Conservation (phyloP, 2,888 invertebrate genomes). For the Pherbina coryleti region DNA sequence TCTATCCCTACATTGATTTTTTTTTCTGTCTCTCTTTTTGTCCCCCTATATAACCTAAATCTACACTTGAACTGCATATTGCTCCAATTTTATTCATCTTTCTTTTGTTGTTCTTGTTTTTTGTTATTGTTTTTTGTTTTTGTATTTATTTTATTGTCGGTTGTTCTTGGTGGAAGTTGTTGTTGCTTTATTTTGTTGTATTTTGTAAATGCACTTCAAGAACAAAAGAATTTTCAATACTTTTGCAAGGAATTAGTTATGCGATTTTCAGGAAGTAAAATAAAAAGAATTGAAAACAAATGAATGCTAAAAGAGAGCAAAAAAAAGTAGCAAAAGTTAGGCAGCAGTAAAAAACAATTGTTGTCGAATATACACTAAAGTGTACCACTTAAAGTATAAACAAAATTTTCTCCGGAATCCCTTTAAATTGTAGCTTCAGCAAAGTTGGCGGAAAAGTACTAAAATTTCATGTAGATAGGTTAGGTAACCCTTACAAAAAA, state of each 20-base stretch:
- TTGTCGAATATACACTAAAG: neutral
- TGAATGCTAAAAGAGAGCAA: neutral
- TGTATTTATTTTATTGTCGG: neutral
- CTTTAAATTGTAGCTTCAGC: no score
- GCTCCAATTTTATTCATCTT: neutral
- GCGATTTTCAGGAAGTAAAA: neutral
- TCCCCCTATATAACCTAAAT: neutral
- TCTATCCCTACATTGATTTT: no score
- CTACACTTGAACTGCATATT: constrained; percentile 13
- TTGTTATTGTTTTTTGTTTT: no score
- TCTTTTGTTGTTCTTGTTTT: neutral
- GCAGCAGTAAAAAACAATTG: neutral
- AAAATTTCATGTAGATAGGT: no score
- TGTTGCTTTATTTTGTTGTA: no score
- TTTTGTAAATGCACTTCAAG: neutral
- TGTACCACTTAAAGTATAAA: no score
- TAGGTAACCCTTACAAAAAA: no score
- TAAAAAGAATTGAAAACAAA: neutral
- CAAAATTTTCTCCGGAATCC: no score
- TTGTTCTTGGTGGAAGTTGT: neutral
- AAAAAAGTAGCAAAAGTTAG: neutral
- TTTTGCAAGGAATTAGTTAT: neutral
- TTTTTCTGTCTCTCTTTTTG: neutral
- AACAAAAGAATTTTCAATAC: neutral
- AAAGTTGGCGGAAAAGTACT: no score